Evolutionary conservation across 2,113 vertebrate species (phyloP).

Genomic region (Malurus melanocephalus): DNA sequence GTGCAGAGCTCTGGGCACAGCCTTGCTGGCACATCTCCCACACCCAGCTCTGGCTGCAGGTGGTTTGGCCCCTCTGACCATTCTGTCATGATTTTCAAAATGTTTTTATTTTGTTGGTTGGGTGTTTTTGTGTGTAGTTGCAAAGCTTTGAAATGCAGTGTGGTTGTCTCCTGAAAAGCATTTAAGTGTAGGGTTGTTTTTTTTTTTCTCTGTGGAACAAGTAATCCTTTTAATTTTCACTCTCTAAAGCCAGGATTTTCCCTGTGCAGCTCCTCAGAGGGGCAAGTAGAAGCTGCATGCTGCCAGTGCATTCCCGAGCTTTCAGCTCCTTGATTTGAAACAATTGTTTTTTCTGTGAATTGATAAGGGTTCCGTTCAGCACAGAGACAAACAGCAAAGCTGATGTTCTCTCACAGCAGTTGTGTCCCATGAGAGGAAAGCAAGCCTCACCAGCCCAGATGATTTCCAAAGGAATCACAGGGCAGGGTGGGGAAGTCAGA

Average conservation of each 20-base stretch:
- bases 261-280: neutral
- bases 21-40: neutral
- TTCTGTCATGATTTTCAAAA: fast-evolving
- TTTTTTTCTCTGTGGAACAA: neutral
- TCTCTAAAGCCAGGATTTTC: neutral
- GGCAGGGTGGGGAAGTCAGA: slow-evolving; percentile 40
- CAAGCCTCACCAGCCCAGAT: slow-evolving; percentile 2
- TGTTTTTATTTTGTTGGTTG: neutral
- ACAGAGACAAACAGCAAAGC: neutral
- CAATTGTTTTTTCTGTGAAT: neutral
- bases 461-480: slow-evolving; percentile 23
- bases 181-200: no score
- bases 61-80: neutral
- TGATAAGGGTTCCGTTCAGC: neutral
- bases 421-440: slow-evolving; percentile 2
- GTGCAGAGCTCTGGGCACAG: neutral
- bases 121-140: fast-evolving
- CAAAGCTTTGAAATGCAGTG: neutral
- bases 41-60: neutral
- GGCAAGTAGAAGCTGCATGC: neutral
- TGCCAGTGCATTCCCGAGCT: neutral
- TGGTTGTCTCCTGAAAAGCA: neutral
- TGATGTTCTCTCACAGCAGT: neutral
- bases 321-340: neutral
- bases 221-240: neutral